Evolutionary conservation across 2,113 vertebrate genomes (phyloP).

Genomic region (Trichomycterus rosablanca): DNA sequence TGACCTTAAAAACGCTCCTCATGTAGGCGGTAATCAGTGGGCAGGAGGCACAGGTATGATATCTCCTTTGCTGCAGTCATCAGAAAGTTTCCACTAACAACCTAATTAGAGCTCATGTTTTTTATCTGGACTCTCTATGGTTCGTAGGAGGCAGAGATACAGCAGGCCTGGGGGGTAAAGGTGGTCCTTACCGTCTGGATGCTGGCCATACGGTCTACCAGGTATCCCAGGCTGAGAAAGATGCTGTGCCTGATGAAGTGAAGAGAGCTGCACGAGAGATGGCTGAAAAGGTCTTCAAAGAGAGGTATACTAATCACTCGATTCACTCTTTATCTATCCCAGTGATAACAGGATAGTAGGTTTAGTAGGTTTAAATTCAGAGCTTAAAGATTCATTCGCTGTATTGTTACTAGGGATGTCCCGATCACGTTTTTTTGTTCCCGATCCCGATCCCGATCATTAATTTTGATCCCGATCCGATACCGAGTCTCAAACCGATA

Average conservation of each 20-base stretch:
- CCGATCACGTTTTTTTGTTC: too few species aligned
- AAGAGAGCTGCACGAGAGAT: constrained; percentile 87
- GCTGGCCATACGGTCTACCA: constrained; percentile 88
- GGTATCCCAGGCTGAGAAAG: constrained; percentile 87
- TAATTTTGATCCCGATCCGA: too few species aligned
- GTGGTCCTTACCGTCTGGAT: constrained; percentile 89
- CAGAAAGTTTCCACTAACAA: too few species aligned
- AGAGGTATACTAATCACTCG: constrained; percentile 68
- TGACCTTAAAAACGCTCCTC: constrained; percentile 79
- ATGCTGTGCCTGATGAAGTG: constrained; percentile 86
- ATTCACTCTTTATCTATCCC: background rate
- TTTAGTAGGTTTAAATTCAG: too few species aligned
- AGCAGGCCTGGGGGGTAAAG: constrained; percentile 90
- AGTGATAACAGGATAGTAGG: background rate
- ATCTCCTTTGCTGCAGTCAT: too few species aligned
- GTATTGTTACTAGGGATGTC: too few species aligned
- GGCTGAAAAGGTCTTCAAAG: constrained; percentile 86
- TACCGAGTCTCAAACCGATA: too few species aligned
- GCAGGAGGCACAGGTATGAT: constrained; percentile 91
- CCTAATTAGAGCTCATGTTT: too few species aligned
- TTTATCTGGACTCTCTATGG: background rate
- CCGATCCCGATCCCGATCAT: too few species aligned
- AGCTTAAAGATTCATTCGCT: too few species aligned
- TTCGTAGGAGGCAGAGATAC: constrained; percentile 89
- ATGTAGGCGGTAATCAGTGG: constrained; percentile 93